These are phyloP conservation scores for Anagrus nilaparvatae DNA, from an alignment of 1,140 invertebrate species.

Conservation along the genomic window DNA sequence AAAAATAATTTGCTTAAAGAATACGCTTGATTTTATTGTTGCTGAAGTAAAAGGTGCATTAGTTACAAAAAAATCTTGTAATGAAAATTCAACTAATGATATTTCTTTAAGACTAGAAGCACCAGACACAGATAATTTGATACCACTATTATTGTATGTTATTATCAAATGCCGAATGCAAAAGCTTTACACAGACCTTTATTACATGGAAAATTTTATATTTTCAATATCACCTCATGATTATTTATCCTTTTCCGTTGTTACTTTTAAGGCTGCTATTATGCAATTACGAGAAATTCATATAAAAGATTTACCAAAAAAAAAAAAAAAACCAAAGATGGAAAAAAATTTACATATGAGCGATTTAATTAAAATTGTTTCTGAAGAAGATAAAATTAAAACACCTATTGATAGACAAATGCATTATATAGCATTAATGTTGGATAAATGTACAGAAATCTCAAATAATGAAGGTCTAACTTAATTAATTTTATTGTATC, in stretches of 20 bases:
- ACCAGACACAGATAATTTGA: slow-evolving; percentile 21
- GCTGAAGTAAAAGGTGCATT: slow-evolving; percentile 28
- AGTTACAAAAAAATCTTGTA: slow-evolving; percentile 22
- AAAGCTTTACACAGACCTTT: slow-evolving; percentile 25
- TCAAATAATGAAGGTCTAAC: too few species aligned
- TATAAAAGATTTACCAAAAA: slow-evolving; percentile 4
- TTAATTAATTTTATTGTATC: too few species aligned
- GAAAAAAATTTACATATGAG: not conserved
- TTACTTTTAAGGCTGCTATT: slow-evolving; percentile 22
- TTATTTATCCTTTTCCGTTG: slow-evolving; percentile 18
- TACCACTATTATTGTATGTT: slow-evolving; percentile 26
- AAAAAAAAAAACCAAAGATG: not conserved
- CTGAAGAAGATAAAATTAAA: slow-evolving; percentile 6
- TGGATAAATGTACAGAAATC: slow-evolving; percentile 20
- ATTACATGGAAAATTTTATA: slow-evolving; percentile 27
- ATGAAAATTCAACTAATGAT: slow-evolving; percentile 12
- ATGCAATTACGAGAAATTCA: slow-evolving; percentile 13
- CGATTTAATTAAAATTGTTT: not conserved
- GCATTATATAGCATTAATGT: slow-evolving; percentile 16
- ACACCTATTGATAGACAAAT: slow-evolving; percentile 19
- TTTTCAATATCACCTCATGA: slow-evolving; percentile 22
- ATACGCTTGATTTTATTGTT: slow-evolving; percentile 25
- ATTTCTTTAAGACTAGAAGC: slow-evolving; percentile 11
- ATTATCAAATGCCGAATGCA: slow-evolving; percentile 24
- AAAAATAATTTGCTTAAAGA: slow-evolving; percentile 26